Evolutionary conservation across 2,888 invertebrate species (phyloP), one percentile per base, ranked within the genome.

Genomic region (Eurytoma californica): DNA sequence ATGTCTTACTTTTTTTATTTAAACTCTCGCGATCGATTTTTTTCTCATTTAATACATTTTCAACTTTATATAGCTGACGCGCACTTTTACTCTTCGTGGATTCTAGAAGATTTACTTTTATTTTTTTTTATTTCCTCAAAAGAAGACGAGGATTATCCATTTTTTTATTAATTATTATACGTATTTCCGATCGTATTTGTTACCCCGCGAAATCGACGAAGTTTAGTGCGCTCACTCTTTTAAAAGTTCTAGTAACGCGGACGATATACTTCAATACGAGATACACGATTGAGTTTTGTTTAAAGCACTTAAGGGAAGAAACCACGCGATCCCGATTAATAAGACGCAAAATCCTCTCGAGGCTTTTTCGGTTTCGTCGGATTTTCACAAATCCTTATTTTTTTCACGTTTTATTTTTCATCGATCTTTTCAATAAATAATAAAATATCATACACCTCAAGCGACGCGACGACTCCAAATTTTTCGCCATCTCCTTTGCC

Each of bases 261-360:
- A 74, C 80, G 63, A 74, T 80, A 66, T 73, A 77, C 58, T 80
- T 77, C 49, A 73, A 80, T 83, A 81, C 81, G 79, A 83, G 84
- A 83, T 82, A 82, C 79, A 82, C 82, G 82, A 83, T 83, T 83
- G 82, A 84, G 80, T 82, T 83, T 78, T 24, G 66, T 72, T 83
- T 87, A 89, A 89, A 89, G 89, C 89, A 89, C 88, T 89, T 89
- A 85, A 87, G 87, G 88, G 88, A 87, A 87, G 86, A 87, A 86
- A 88, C 84, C 85, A 86, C 85, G 85, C 86, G 84, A 86, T 85
- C 85, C 83, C 83, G 85, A 86, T 85, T 81, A 84, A 83, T 82
- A 74, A 82, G 80, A 84, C 77, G 83, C 82, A 83, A 85, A 82
- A 83, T 83, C 80, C 82, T 83, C 81, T 69, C 70, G 63, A 81